Evolutionary conservation across 2,888 invertebrate species (phyloP), one percentile per base, ranked within the genome.

Genomic region (Lycia hirtaria): DNA sequence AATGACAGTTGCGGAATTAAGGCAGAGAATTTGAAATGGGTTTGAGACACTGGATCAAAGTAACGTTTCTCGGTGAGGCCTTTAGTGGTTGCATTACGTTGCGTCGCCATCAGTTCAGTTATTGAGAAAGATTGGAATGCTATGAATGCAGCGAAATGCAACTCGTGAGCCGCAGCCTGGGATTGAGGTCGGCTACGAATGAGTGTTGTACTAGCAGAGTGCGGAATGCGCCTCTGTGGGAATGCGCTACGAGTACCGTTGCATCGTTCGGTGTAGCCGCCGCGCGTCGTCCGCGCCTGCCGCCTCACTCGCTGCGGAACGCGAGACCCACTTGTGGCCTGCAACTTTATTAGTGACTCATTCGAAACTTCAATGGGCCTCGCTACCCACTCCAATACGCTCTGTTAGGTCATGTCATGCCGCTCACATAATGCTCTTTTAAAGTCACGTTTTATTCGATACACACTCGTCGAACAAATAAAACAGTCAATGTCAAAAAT

Each of bases 231-330:
- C 83, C 77, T 78, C 81, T 85, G 86, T 89, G 88, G 86, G 88
- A 89, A 90, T 88, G 90, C 84, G 87, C 85, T 81, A 78, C 72
- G 81, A 88, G 90, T 92, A 91, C 92, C 92, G 92, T 91, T 92
- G 87, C 71, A 80, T 74, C 80, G 78, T 78, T 73, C 80, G 78
- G 76, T 76, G 78, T 74, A 75, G 35, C 56, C 40, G 52, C 78
- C 69, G n/a, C 73, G 33, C 28, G 76, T 74, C 78, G 68, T 71
- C 72, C 28, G 76, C 73, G 78, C 67, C 71, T 72, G 73, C 68
- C 72, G 33, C 38, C 32, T 20, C 32, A 17, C 75, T 73, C 78
- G 68, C 72, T 73, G 72, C 75, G 90, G 92, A 89, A 90, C 91
- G 90, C 85, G 84, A 87, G 88, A 79, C 90, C 87, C 83, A 89